Evolutionary conservation across 1,140 invertebrate species (phyloP), one percentile per base, ranked within the genome.

Genomic region (Lordiphosa clarofinis): DNA sequence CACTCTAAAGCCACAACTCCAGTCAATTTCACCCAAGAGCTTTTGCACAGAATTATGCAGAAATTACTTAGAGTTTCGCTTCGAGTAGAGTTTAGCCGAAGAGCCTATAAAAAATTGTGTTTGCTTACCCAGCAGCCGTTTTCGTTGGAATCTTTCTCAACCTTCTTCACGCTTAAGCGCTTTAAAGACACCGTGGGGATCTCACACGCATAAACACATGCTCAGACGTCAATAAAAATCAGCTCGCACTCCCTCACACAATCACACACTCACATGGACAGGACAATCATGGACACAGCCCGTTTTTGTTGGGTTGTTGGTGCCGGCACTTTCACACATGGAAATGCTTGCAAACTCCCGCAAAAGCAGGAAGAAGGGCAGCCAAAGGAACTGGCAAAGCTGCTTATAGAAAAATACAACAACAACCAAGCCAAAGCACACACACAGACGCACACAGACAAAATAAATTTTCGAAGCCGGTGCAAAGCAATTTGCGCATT

Each of bases 401-500:
- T 68, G 76, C 76, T 81, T 81, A 81, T 82, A 81, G 76, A 75
- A 72, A 75, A 82, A 64, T 64, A 76, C 52, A 64, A 82, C 64
- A 58, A 59, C 62, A 63, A 68, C 61, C 40, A 56, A 21, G 49
- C 55, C 63, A 52, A 73, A 63, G 57, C 68, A 78, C 73, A 84
- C 60, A 81, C 69, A 70, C 35, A 4, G 24, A 43, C 40, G 36
- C 49, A 33, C 50, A 35, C 24, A 12, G 36, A 47, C 57, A 9
- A 69, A 82, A 81, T 68, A 79, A 81, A 75, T 75, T 67, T 71
- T 63, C 56, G 60, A 65, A 63, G 65, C 75, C 75, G 75, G 75
- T 79, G 75, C 78, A 81, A 81, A 81, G 76, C 76, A 81, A 81
- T 81, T 81, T 81, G 76, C 76, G 78, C 76, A 81, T 82, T 81